These are phyloP conservation scores for Electrophaes corylata DNA, from an alignment of 2,888 invertebrate species.

Conservation along the genomic window DNA sequence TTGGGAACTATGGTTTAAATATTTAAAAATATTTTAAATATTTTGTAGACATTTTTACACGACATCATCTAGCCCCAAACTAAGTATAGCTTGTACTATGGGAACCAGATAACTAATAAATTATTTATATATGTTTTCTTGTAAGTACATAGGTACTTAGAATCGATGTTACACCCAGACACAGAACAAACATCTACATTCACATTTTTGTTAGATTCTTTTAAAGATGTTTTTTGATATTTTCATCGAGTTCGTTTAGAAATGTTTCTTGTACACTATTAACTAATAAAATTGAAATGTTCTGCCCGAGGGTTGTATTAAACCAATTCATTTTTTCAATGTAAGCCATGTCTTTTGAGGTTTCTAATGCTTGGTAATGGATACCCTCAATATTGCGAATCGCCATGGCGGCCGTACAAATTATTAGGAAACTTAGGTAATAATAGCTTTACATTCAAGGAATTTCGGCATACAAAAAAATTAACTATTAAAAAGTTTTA, in stretches of 20 bases:
- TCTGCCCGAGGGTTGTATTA: constrained; percentile 3
- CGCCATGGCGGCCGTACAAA: not conserved
- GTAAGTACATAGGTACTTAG: too few relatives aligned
- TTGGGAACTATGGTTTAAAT: not conserved
- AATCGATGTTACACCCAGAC: too few relatives aligned
- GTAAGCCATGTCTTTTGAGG: constrained; percentile 9
- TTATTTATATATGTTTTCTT: too few relatives aligned
- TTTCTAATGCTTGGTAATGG: constrained; percentile 6
- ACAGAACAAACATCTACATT: too few relatives aligned
- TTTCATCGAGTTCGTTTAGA: not conserved
- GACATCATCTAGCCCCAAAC: too few relatives aligned
- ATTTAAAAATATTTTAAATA: too few relatives aligned
- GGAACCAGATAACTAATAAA: too few relatives aligned
- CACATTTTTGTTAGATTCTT: too few relatives aligned
- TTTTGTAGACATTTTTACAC: too few relatives aligned
- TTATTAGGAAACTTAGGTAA: not conserved
- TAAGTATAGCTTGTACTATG: too few relatives aligned
- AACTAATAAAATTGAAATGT: constrained; percentile 16
- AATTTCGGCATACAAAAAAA: not conserved
- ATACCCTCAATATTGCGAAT: constrained; percentile 6
- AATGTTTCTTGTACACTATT: not conserved
- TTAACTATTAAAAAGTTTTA: not conserved
- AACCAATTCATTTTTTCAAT: constrained; percentile 19
- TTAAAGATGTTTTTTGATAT: too few relatives aligned
- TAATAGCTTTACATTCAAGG: not conserved